Percentiles rank a stretch among this genome's conserved stretches.
phyloP scores from a whole-genome alignment of 2,888 invertebrate genomes.

The Unio delphinus region DNA sequence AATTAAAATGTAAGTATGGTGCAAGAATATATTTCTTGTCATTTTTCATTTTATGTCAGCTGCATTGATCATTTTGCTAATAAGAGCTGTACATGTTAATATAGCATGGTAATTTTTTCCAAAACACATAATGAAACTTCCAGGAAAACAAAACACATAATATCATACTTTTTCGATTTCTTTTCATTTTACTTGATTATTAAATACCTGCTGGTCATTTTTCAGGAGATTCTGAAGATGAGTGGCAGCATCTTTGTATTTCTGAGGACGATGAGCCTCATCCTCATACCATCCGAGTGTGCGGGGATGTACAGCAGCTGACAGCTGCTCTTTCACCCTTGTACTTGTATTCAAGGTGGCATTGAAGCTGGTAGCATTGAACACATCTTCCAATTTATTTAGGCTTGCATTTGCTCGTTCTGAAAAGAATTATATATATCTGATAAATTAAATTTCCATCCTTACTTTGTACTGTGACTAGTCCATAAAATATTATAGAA shows the following conservation, averaged over 20 bases:
- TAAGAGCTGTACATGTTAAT: no score
- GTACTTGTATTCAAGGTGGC: constrained; percentile 29
- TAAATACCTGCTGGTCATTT: constrained; percentile 28
- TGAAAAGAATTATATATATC: constrained; percentile 13
- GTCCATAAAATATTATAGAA: no score
- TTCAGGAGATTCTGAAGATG: constrained; percentile 43
- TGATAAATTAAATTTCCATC: no score
- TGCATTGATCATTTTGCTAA: no score
- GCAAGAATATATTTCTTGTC: no score
- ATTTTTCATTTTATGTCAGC: no score
- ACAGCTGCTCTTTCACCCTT: constrained; percentile 49
- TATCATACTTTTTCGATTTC: no score
- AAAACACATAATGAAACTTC: no score
- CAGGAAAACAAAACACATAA: no score
- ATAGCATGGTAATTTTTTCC: no score
- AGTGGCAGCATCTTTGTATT: constrained; percentile 47
- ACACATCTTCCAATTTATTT: constrained; percentile 46
- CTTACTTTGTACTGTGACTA: no score
- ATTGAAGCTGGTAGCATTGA: constrained; percentile 29
- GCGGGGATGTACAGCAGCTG: constrained; percentile 52
- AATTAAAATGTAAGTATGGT: no score
- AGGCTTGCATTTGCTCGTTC: constrained; percentile 56
- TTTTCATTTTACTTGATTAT: background rate
- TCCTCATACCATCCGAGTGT: constrained; percentile 56
- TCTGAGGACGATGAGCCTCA: constrained; percentile 36